These are phyloP conservation scores for Oncorhynchus nerka DNA, from an alignment of 2,113 vertebrate genomes.

Conservation along the genomic window DNA sequence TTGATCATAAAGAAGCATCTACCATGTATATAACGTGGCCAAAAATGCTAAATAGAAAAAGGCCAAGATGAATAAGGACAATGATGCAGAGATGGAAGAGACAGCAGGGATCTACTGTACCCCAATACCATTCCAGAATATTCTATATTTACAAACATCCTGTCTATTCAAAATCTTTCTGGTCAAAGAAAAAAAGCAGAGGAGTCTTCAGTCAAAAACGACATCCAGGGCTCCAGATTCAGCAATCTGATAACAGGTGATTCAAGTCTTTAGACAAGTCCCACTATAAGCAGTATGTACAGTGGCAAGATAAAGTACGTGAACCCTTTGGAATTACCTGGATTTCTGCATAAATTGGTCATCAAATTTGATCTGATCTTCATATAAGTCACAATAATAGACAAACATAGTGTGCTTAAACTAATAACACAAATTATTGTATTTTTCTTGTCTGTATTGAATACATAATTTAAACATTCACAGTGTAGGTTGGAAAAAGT, in stretches of 20 bases:
- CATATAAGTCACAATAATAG: no score
- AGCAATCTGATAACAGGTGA: slow-evolving; percentile 78
- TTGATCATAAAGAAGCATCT: slow-evolving; percentile 64
- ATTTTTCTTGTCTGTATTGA: no score
- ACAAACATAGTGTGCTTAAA: no score
- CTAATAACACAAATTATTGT: no score
- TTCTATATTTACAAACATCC: no score
- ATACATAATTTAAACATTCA: no score
- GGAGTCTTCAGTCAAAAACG: slow-evolving; percentile 44
- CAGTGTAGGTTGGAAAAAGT: no score
- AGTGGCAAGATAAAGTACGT: no score
- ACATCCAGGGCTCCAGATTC: slow-evolving; percentile 72
- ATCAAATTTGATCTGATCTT: no score
- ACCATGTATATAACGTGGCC: slow-evolving; percentile 53
- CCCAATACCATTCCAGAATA: no score
- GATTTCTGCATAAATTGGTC: no score
- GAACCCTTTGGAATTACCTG: no score
- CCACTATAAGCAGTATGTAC: slow-evolving; percentile 73
- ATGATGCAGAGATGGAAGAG: slow-evolving; percentile 56
- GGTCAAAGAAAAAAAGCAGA: slow-evolving; percentile 65
- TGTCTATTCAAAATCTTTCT: slow-evolving; percentile 19
- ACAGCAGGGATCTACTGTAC: slow-evolving; percentile 58
- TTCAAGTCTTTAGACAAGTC: slow-evolving; percentile 66
- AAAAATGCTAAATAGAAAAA: slow-evolving; percentile 22
- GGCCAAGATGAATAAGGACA: slow-evolving; percentile 8